phyloP scores from a whole-genome alignment of 1,140 invertebrate genomes.

The Camponotus vicinus region DNA sequence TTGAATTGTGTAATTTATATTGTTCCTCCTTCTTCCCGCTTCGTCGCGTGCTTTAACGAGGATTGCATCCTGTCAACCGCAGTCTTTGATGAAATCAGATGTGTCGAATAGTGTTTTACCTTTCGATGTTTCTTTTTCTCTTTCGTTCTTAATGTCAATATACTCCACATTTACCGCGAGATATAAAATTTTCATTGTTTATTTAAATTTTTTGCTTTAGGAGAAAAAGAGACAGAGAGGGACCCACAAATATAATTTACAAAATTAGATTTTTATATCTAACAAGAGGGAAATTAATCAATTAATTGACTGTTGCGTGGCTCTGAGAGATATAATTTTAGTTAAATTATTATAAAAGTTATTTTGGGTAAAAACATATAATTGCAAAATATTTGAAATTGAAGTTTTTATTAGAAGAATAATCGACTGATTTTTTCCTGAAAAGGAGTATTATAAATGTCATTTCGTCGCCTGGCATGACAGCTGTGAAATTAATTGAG shows the following conservation, averaged over 20 bases:
- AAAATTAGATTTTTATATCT: neutral
- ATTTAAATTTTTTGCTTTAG: neutral
- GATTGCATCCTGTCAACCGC: neutral
- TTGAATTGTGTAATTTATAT: conserved; percentile 83
- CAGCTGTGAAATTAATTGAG: conserved; percentile 56
- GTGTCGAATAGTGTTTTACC: neutral
- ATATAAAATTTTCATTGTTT: neutral
- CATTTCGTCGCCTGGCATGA: conserved; percentile 14
- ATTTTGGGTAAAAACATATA: conserved; percentile 17
- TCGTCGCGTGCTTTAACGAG: conserved; percentile 44
- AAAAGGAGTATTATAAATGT: conserved; percentile 1
- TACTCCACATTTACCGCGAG: neutral
- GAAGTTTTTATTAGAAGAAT: neutral
- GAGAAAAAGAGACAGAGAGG: neutral
- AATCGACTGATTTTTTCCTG: neutral
- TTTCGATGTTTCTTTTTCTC: conserved; percentile 34
- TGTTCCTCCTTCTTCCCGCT: conserved; percentile 61
- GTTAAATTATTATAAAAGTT: neutral
- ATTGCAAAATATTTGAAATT: neutral
- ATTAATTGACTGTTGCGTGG: neutral
- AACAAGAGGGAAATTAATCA: neutral
- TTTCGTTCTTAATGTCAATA: neutral
- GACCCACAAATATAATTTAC: neutral
- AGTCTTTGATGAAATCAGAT: neutral
- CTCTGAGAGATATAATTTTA: neutral